phyloP scores from a whole-genome alignment of 2,797 vertebrate genomes.

The Telmatherina bonti region DNA sequence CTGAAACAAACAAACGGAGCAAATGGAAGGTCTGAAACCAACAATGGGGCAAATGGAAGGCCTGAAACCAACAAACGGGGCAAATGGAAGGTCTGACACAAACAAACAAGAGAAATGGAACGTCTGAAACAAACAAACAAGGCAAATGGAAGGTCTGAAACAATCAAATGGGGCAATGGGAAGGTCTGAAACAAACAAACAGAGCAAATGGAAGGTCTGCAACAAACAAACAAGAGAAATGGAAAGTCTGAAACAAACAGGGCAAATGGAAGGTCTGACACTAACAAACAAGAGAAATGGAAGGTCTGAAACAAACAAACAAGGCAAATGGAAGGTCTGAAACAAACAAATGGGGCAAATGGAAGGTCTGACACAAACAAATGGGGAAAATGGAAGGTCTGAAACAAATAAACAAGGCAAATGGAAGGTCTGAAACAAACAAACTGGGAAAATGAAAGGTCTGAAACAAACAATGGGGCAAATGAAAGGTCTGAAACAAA shows the following conservation, averaged over 20 bases:
- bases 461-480: constrained; percentile 76
- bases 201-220: constrained; percentile 94
- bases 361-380: constrained; percentile 86
- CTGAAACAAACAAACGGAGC: constrained; percentile 73
- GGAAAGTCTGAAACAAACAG: constrained; percentile 87
- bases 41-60: constrained; percentile 86
- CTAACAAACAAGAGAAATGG: constrained; percentile 62
- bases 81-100: constrained; percentile 90
- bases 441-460: constrained; percentile 90
- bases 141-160: constrained; percentile 93
- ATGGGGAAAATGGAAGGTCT: constrained; percentile 94
- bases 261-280: constrained; percentile 89
- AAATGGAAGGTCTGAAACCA: constrained; percentile 89
- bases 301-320: constrained; percentile 89
- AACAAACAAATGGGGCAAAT: constrained; percentile 11
- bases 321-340: constrained; percentile 95
- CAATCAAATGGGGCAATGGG: constrained; percentile 62
- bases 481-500: constrained; percentile 87
- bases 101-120: too few relatives aligned
- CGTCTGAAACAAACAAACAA: too few relatives aligned
- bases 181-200: constrained; percentile 85
- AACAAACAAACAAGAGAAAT: constrained; percentile 11
- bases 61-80: constrained; percentile 78
- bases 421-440: constrained; percentile 88
- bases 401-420: constrained; percentile 84